Base-by-base conservation (phyloP, 2,888 invertebrate genomes). In the Prosopocoilus inquinatus region DNA sequence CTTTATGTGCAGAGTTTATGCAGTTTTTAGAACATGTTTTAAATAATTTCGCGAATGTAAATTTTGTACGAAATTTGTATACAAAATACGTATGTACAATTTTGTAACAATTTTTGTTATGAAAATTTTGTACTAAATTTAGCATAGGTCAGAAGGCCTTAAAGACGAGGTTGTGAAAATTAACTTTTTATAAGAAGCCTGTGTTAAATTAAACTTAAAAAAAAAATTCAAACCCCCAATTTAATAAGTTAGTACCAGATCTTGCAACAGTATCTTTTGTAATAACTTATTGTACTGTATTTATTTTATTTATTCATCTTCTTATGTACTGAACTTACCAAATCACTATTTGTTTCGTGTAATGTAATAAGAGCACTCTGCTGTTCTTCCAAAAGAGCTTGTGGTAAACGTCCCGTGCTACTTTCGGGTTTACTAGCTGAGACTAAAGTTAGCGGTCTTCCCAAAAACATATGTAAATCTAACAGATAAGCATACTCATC, bases 391-490 rank as follows among this genome's bases (percentile, higher is more conserved):
- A 97, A 74, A 56, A 90, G 79, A 9, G 83, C 81, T 59, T 90
- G 89, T 0, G 98, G 96, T 64, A 94, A 82, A 45, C 84, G 80
- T 1, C 98, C 99, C 73, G 90, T 83, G 44, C 86, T 81, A 53
- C 83, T 80, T 3, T 76, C 64, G 50, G 70, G 70, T 41, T 72
- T 70, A 35, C 78, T 75, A 9, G 64, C 59, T 2, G 80, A 74
- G 0, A 77, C 69, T 34, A 88, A 77, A 9, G 83, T 81, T 1
- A 96, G 79, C 0, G 89, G 83, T 49, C 86, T 81, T 35, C 93
- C 95, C 48, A 99, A 82, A 77, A 99, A 99, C 61, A 99, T 80
- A 73, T 96, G 94, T 47, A 99, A 80, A 78, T 99, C 98, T n/a
- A 97, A 74, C 4, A 99, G 78, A 75, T 94, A 95, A 0, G 98